phyloP scores from a whole-genome alignment of 2,113 vertebrate genomes.

The Pleuronectes platessa region DNA sequence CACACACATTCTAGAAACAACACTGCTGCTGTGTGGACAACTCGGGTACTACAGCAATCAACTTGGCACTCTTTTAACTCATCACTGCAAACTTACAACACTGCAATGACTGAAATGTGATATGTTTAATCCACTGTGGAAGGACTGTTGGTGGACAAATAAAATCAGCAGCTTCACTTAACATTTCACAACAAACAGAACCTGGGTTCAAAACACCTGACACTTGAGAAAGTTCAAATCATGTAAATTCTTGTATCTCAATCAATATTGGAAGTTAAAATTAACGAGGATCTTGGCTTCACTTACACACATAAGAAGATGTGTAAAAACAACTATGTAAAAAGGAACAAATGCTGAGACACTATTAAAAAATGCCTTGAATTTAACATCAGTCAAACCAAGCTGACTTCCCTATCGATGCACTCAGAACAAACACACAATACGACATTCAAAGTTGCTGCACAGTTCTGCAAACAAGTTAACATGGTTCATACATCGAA shows the following conservation, averaged over 20 bases:
- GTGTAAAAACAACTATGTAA: background rate
- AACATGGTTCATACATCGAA: background rate
- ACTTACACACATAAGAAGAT: background rate
- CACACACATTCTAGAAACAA: background rate
- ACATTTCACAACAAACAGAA: background rate
- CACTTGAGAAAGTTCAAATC: too few species aligned
- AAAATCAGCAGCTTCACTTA: background rate
- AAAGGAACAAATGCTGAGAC: background rate
- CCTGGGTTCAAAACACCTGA: background rate
- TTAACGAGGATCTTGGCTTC: background rate
- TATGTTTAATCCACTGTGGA: background rate
- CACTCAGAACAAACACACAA: background rate
- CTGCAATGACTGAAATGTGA: background rate
- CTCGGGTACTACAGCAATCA: slow-evolving; percentile 21
- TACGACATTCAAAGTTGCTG: background rate
- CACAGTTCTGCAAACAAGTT: background rate
- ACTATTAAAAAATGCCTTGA: background rate
- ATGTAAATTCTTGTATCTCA: too few species aligned
- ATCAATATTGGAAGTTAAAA: background rate
- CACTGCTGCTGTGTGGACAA: slow-evolving; percentile 58
- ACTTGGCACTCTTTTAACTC: too few species aligned
- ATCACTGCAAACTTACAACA: background rate
- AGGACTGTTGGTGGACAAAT: background rate
- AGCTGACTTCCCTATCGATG: background rate
- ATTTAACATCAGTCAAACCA: background rate